Evolutionary conservation across 2,888 invertebrate species (phyloP).

Genomic region (Plagodis pulveraria): DNA sequence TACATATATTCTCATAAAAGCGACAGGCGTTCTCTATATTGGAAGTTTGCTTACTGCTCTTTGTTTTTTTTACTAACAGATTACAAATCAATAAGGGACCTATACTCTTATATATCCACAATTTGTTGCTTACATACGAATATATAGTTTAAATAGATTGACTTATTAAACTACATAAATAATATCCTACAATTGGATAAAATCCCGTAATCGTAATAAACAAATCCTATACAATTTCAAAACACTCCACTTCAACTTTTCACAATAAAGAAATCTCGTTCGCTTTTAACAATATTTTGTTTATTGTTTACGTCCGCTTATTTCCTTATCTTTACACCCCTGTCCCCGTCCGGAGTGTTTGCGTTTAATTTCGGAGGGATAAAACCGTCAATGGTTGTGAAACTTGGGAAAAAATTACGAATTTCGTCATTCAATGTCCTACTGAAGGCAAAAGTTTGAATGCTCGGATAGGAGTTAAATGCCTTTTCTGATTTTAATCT

Average conservation of each 20-base stretch:
- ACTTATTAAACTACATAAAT: too few relatives aligned
- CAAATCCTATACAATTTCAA: too few relatives aligned
- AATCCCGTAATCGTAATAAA: too few relatives aligned
- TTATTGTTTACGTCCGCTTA: constrained; percentile 25
- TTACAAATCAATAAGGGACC: too few relatives aligned
- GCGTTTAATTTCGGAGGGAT: constrained; percentile 47
- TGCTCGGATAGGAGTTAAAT: neutral
- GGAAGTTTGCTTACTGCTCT: too few relatives aligned
- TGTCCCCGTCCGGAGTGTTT: constrained; percentile 40
- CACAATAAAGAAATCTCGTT: constrained; percentile 6
- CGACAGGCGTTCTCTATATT: too few relatives aligned
- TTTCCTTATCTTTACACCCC: constrained; percentile 18
- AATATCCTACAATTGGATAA: too few relatives aligned
- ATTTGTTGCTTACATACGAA: too few relatives aligned
- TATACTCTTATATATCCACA: too few relatives aligned
- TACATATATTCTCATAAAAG: too few relatives aligned
- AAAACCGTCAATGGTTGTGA: constrained; percentile 41
- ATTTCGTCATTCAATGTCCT: constrained; percentile 12
- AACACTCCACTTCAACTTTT: constrained; percentile 1
- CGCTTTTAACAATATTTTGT: constrained; percentile 20
- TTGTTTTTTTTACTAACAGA: too few relatives aligned
- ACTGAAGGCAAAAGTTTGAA: neutral
- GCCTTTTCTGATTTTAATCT: neutral
- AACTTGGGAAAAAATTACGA: constrained; percentile 37
- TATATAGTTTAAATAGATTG: too few relatives aligned